Percentiles rank a stretch among this genome's conserved stretches.
Evolutionary conservation across 2,797 vertebrate genomes (phyloP).

Genomic region (Silurus lanzhouensis): DNA sequence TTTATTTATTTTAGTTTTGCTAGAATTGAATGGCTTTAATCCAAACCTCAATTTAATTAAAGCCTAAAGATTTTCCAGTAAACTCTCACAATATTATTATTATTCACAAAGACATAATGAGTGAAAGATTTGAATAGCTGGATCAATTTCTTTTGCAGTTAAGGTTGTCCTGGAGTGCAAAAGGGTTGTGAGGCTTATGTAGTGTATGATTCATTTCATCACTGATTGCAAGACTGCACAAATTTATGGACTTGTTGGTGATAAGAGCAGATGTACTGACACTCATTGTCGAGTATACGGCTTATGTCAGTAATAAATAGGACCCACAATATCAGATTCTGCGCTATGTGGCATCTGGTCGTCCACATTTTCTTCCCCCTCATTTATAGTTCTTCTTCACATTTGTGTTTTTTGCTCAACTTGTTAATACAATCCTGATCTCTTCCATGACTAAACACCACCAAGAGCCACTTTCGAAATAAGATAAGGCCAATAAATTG

Average conservation of each 20-base stretch:
- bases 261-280: background rate
- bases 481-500: background rate
- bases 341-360: background rate
- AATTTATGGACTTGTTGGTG: background rate
- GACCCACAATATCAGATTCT: background rate
- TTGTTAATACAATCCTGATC: background rate
- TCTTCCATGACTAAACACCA: background rate
- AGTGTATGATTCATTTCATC: background rate
- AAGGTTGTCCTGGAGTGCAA: background rate
- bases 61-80: background rate
- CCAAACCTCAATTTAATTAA: too few relatives aligned
- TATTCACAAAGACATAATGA: background rate
- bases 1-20: background rate
- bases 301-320: background rate
- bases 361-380: too few relatives aligned
- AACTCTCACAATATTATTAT: background rate
- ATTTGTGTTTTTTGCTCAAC: background rate
- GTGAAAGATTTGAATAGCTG: background rate
- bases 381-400: background rate
- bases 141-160: background rate
- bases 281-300: background rate
- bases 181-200: background rate
- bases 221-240: background rate
- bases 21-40: background rate
- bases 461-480: background rate